These are phyloP conservation scores for Crotophaga sulcirostris DNA, from an alignment of 2,113 vertebrate species.

Conservation along the genomic window DNA sequence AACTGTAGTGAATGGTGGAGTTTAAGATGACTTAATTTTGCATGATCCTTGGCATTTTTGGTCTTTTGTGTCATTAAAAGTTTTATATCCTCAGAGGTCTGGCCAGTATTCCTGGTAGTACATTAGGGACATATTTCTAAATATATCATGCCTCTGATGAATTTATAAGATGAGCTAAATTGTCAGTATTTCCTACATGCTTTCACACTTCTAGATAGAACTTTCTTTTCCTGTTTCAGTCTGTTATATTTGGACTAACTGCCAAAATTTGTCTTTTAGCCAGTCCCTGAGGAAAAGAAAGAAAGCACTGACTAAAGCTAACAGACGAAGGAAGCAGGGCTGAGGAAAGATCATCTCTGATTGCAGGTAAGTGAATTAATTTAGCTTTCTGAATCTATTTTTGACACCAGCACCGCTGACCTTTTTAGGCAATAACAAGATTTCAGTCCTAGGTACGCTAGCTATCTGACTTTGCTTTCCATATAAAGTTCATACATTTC, in stretches of 20 bases:
- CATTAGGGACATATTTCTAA: neutral
- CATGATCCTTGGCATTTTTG: neutral
- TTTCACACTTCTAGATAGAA: neutral
- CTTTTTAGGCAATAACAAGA: neutral
- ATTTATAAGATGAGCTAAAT: neutral
- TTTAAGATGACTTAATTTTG: neutral
- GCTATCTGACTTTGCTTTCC: neutral
- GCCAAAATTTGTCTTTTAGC: slow-evolving; percentile 7
- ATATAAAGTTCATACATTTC: neutral
- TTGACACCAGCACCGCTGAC: neutral
- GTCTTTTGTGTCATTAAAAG: neutral
- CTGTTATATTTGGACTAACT: neutral
- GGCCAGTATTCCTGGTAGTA: neutral
- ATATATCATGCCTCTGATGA: neutral
- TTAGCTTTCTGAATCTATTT: neutral
- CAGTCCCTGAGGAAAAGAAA: neutral
- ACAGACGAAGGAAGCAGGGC: neutral
- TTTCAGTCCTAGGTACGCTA: neutral
- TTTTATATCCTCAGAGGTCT: neutral
- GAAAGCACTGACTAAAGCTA: neutral
- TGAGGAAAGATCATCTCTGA: neutral
- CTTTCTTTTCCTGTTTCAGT: neutral
- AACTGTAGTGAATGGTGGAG: neutral
- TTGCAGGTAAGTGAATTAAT: neutral
- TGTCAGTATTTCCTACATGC: neutral